These are phyloP conservation scores for Troglohyphantes excavatus DNA, from an alignment of 2,888 invertebrate genomes.

Conservation along the genomic window DNA sequence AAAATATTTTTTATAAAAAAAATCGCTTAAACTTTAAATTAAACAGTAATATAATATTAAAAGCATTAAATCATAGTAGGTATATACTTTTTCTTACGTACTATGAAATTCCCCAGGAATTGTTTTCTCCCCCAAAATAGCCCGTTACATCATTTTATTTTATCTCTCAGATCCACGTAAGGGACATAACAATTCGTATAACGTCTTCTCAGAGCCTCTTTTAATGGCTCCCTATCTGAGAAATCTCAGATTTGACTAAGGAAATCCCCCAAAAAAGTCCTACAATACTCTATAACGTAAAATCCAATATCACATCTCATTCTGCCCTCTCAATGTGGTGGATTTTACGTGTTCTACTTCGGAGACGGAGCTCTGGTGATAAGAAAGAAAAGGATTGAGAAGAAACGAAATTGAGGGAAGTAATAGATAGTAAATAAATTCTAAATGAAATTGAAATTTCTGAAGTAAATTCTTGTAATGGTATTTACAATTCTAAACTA, in stretches of 20 bases:
- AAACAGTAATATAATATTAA: too few relatives aligned
- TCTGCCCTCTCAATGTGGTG: not conserved
- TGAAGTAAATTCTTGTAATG: not conserved
- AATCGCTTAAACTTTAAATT: too few relatives aligned
- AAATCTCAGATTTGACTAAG: not conserved
- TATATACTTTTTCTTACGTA: too few relatives aligned
- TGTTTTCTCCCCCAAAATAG: not conserved
- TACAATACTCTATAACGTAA: not conserved
- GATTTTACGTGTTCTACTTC: not conserved
- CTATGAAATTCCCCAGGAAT: not conserved
- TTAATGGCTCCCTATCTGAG: not conserved
- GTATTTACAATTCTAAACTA: too few relatives aligned
- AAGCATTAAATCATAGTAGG: too few relatives aligned
- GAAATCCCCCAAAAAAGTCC: not conserved
- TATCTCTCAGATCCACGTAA: slow-evolving; percentile 39
- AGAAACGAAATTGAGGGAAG: too few relatives aligned
- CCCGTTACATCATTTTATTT: not conserved
- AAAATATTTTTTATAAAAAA: too few relatives aligned
- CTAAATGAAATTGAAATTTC: not conserved
- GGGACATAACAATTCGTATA: slow-evolving; percentile 48
- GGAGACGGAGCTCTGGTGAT: not conserved
- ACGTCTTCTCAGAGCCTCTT: slow-evolving; percentile 1
- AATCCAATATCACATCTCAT: not conserved
- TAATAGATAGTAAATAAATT: not conserved
- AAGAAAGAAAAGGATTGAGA: too few relatives aligned